Conservation (phyloP, 2,113 vertebrate species). For the Ammodytes dubius region DNA sequence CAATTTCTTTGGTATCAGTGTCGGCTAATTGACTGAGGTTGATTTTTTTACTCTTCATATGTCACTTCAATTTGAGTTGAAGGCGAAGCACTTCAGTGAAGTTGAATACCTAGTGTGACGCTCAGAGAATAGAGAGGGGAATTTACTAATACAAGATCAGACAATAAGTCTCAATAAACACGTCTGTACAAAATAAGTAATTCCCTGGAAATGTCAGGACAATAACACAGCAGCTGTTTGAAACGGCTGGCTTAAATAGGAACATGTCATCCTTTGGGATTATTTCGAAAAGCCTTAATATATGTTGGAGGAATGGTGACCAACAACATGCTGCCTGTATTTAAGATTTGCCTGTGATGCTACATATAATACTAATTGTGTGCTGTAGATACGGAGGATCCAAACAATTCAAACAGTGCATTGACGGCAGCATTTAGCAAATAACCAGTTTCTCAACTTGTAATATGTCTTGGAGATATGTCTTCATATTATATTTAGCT, state of each 20-base stretch:
- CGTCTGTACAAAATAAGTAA: slow-evolving; percentile 74
- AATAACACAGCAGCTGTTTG: slow-evolving; percentile 78
- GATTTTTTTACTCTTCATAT: slow-evolving; percentile 24
- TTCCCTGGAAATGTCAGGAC: slow-evolving; percentile 80
- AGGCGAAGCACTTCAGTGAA: slow-evolving; percentile 39
- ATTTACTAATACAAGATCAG: slow-evolving; percentile 75
- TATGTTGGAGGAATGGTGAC: slow-evolving; percentile 29
- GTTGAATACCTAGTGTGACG: slow-evolving; percentile 35
- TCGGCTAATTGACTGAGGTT: neutral
- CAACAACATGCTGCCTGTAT: slow-evolving; percentile 21
- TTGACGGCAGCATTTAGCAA: slow-evolving; percentile 26
- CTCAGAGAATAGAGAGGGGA: slow-evolving; percentile 19
- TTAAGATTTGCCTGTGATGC: slow-evolving; percentile 1
- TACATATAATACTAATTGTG: neutral
- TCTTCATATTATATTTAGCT: slow-evolving; percentile 64
- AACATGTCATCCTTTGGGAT: slow-evolving; percentile 58
- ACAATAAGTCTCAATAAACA: slow-evolving; percentile 74
- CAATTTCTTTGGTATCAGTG: neutral
- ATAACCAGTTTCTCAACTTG: slow-evolving; percentile 34
- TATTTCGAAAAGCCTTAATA: slow-evolving; percentile 62
- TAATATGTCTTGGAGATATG: slow-evolving; percentile 22
- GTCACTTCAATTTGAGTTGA: slow-evolving; percentile 23
- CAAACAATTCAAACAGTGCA: slow-evolving; percentile 19
- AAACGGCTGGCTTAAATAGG: slow-evolving; percentile 67
- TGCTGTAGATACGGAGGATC: slow-evolving; percentile 8